phyloP scores from a whole-genome alignment of 1,140 invertebrate genomes.

The Drosophila azteca region DNA sequence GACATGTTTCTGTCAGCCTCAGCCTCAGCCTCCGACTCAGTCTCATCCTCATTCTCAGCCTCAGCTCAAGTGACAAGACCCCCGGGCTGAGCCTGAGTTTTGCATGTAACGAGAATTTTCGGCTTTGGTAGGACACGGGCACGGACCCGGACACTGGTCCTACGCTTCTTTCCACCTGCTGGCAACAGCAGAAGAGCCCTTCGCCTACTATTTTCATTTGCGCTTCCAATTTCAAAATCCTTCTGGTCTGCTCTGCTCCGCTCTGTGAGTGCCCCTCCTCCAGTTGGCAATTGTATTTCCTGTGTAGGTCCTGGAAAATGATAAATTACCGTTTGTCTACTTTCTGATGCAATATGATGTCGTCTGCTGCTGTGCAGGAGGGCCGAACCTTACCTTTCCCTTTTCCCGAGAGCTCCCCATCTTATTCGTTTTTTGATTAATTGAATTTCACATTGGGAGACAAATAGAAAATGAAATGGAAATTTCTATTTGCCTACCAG shows the following conservation, averaged over 20 bases:
- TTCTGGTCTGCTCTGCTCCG: background rate
- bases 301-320: conserved; percentile 53
- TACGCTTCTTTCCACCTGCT: conserved; percentile 34
- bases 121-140: conserved; percentile 22
- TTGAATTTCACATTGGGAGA: conserved; percentile 66
- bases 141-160: conserved; percentile 19
- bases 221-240: conserved; percentile 52
- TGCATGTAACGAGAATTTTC: conserved; percentile 53
- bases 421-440: conserved; percentile 70
- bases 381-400: conserved; percentile 2
- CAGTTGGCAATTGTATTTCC: conserved; percentile 36
- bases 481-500: conserved; percentile 45
- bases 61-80: conserved; percentile 54
- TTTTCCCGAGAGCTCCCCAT: conserved; percentile 1
- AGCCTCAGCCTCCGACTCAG: conserved; percentile 16
- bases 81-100: conserved; percentile 36
- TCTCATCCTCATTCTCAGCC: too few relatives aligned
- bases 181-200: conserved; percentile 28
- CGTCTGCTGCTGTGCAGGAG: conserved; percentile 48
- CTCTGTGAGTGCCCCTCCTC: too few relatives aligned
- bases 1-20: conserved; percentile 64
- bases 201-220: conserved; percentile 49
- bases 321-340: conserved; percentile 76
- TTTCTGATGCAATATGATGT: conserved; percentile 76
- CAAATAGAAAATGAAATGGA: conserved; percentile 73